Percentiles rank a stretch among this genome's conserved stretches.
phyloP scores from a whole-genome alignment of 2,797 vertebrate genomes.

The Acanthurus tractus region DNA sequence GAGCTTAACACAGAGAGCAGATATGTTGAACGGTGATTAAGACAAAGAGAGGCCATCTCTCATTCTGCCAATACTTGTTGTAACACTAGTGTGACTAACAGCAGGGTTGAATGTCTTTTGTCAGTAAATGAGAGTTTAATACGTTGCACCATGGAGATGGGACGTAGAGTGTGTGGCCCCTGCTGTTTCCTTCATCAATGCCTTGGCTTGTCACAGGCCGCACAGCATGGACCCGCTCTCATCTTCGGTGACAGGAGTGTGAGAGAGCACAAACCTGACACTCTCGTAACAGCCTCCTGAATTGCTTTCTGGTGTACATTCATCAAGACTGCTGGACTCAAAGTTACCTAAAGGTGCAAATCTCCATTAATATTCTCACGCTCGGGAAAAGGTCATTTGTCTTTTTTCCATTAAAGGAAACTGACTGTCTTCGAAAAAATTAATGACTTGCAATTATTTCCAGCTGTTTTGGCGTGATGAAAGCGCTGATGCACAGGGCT shows the following conservation, averaged over 20 bases:
- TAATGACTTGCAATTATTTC: conserved; percentile 35
- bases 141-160: conserved; percentile 83
- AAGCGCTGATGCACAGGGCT: background rate
- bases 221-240: conserved; percentile 70
- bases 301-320: conserved; percentile 48
- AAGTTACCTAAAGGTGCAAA: conserved; percentile 56
- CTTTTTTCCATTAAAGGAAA: conserved; percentile 63
- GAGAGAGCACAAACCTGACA: conserved; percentile 62
- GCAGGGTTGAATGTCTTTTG: conserved; percentile 82
- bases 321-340: conserved; percentile 42
- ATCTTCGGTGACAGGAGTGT: conserved; percentile 61
- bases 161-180: conserved; percentile 77
- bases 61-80: conserved; percentile 74
- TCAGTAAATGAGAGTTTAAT: conserved; percentile 88
- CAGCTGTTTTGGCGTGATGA: conserved; percentile 34
- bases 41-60: conserved; percentile 70
- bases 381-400: conserved; percentile 47
- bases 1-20: conserved; percentile 39
- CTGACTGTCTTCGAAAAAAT: conserved; percentile 32
- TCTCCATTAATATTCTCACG: conserved; percentile 54
- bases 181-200: conserved; percentile 80
- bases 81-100: conserved; percentile 78
- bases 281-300: conserved; percentile 25
- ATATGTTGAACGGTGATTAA: conserved; percentile 66
- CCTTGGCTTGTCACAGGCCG: conserved; percentile 73